phyloP scores from a whole-genome alignment of 2,113 vertebrate genomes.

The Oreochromis aureus region DNA sequence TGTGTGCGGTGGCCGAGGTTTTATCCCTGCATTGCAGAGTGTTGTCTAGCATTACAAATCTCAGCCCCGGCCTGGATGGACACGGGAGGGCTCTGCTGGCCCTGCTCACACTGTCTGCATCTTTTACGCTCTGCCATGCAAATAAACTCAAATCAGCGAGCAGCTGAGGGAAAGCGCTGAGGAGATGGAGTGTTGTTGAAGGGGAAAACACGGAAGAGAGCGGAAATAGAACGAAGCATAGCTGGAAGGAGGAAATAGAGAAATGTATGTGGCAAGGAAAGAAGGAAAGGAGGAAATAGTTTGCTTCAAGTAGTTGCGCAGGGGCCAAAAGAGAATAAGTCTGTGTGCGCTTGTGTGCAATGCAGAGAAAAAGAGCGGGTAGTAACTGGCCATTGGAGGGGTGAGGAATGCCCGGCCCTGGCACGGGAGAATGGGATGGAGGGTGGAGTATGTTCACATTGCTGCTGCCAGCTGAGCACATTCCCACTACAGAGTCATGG shows the following conservation, averaged over 20 bases:
- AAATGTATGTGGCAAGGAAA: constrained; percentile 31
- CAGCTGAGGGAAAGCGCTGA: constrained; percentile 14
- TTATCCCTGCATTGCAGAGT: constrained; percentile 57
- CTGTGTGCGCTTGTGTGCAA: constrained; percentile 23
- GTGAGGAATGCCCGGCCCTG: constrained; percentile 65
- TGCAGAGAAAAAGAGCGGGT: constrained; percentile 35
- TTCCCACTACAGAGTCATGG: constrained; percentile 60
- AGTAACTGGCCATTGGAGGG: constrained; percentile 46
- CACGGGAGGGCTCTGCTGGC: constrained; percentile 58
- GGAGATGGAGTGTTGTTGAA: constrained; percentile 10
- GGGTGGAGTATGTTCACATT: constrained; percentile 56
- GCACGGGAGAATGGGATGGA: constrained; percentile 50
- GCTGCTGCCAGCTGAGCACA: constrained; percentile 58
- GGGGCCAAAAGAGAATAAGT: constrained; percentile 21
- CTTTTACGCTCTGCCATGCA: constrained; percentile 55
- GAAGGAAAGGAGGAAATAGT: constrained; percentile 32
- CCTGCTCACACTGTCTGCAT: constrained; percentile 42
- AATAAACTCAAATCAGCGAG: constrained; percentile 44
- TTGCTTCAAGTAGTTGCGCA: constrained; percentile 22
- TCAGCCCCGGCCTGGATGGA: constrained; percentile 52
- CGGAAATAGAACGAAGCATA: background rate
- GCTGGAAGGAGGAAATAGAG: constrained; percentile 2
- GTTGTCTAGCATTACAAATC: constrained; percentile 73
- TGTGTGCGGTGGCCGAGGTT: constrained; percentile 51
- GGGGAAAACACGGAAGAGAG: background rate